A percentile compares a stretch with the other conserved stretches of the same genome.
phyloP scores from a whole-genome alignment of 2,888 invertebrate genomes.

The Acanthacorydalis orientalis region DNA sequence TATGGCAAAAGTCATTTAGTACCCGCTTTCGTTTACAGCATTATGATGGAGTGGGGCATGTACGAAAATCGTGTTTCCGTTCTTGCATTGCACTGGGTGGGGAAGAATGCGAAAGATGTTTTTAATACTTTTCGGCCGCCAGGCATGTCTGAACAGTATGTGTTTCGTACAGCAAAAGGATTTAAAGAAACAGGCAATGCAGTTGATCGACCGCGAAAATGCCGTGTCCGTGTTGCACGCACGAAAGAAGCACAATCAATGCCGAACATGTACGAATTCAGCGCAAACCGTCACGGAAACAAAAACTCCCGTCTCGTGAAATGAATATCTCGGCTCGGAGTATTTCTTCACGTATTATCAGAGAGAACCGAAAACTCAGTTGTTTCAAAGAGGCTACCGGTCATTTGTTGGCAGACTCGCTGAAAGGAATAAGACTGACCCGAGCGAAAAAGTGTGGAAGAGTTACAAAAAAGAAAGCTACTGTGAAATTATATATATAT shows the following conservation, averaged over 20 bases:
- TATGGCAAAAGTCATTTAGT: too few relatives aligned
- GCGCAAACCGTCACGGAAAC: not conserved
- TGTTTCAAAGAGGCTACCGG: not conserved
- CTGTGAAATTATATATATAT: too few relatives aligned
- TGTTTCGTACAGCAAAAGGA: not conserved
- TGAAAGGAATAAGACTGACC: not conserved
- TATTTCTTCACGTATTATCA: not conserved
- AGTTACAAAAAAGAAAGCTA: too few relatives aligned
- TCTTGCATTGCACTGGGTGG: not conserved
- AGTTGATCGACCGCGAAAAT: not conserved
- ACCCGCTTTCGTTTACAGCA: too few relatives aligned
- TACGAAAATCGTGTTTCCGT: not conserved
- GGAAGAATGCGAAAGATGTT: not conserved
- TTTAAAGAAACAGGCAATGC: not conserved
- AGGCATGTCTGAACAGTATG: not conserved
- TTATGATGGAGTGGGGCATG: not conserved
- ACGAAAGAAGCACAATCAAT: not conserved
- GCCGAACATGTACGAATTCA: not conserved
- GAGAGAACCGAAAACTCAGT: not conserved
- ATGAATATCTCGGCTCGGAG: not conserved
- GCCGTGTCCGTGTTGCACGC: not conserved
- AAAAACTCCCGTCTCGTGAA: not conserved
- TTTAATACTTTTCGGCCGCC: not conserved
- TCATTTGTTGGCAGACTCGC: not conserved
- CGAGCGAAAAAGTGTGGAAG: too few relatives aligned